phyloP scores from a whole-genome alignment of 2,888 invertebrate genomes.

The Drosophila pegasa region DNA sequence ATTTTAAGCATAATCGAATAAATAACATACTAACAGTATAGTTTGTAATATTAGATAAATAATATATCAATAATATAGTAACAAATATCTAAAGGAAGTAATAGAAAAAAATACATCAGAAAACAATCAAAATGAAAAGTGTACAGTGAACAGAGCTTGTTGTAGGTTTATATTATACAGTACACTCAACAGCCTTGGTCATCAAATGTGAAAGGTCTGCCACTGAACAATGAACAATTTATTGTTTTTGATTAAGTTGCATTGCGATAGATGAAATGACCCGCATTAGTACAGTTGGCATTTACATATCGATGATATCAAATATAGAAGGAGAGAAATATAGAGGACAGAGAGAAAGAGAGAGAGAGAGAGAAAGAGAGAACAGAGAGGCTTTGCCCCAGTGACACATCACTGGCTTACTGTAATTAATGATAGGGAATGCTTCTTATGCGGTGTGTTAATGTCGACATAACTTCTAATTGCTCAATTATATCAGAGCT shows the following conservation, averaged over 20 bases:
- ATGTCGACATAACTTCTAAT: neutral
- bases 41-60: too few species aligned
- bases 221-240: neutral
- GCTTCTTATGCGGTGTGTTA: too few species aligned
- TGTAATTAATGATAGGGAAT: conserved; percentile 45
- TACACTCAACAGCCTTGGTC: conserved; percentile 8
- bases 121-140: too few species aligned
- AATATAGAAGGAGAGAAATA: too few species aligned
- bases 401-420: conserved; percentile 5
- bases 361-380: neutral
- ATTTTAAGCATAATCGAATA: too few species aligned
- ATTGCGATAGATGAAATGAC: conserved; percentile 15
- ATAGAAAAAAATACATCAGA: too few species aligned
- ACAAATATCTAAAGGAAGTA: too few species aligned
- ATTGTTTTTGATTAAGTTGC: neutral
- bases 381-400: neutral
- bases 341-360: neutral
- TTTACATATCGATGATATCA: conserved; percentile 25
- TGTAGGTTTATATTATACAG: neutral
- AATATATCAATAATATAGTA: too few species aligned
- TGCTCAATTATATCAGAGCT: neutral
- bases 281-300: conserved; percentile 20
- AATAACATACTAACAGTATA: too few species aligned
- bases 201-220: conserved; percentile 13
- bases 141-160: neutral